phyloP scores from a whole-genome alignment of 2,888 invertebrate species.

The Molanna angustata region DNA sequence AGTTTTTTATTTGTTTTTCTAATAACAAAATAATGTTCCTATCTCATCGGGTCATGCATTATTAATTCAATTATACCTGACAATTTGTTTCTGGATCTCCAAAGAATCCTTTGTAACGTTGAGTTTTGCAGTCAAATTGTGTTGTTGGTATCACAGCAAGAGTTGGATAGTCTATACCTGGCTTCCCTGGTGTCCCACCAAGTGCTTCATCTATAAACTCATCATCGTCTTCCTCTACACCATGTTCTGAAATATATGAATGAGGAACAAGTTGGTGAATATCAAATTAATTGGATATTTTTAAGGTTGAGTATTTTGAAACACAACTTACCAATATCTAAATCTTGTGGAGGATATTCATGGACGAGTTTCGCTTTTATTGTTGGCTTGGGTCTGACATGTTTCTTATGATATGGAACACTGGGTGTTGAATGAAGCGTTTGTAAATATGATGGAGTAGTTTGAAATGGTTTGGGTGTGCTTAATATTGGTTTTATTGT shows the following conservation, averaged over 20 bases:
- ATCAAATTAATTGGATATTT: neutral
- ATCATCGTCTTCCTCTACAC: constrained; percentile 15
- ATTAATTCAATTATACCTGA: constrained; percentile 59
- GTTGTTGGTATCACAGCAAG: constrained; percentile 73
- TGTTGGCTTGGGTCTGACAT: no score
- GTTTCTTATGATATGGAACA: no score
- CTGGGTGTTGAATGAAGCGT: constrained; percentile 12
- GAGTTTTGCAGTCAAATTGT: constrained; percentile 76
- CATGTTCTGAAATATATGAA: constrained; percentile 20
- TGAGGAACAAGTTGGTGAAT: neutral
- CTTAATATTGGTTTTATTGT: constrained; percentile 15
- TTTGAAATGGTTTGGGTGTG: constrained; percentile 18
- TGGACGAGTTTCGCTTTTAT: constrained; percentile 18
- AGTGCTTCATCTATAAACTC: constrained; percentile 32
- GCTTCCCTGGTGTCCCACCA: constrained; percentile 62
- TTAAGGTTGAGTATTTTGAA: neutral
- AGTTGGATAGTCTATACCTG: constrained; percentile 80
- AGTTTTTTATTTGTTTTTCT: no score
- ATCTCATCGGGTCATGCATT: no score
- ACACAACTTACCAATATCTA: constrained; percentile 27
- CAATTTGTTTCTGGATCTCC: constrained; percentile 85
- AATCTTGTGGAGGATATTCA: constrained; percentile 30
- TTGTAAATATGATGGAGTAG: constrained; percentile 6
- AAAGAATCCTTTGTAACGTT: constrained; percentile 87
- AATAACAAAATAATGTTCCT: no score